These are phyloP conservation scores for Equus przewalskii DNA, from an alignment of 2,113 vertebrate genomes.

Conservation along the genomic window DNA sequence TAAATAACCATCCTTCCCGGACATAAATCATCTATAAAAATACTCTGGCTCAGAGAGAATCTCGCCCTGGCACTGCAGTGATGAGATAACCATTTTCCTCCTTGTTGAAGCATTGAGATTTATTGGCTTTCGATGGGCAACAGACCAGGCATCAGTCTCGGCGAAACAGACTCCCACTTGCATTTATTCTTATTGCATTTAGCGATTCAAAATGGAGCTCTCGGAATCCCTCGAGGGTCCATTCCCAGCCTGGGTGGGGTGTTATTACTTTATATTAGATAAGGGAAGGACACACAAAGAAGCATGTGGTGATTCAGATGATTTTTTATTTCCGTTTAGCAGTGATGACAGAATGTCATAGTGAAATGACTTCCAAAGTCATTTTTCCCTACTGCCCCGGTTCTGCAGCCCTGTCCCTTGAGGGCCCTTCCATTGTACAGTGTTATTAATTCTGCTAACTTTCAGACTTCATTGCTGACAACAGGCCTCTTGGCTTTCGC, in stretches of 20 bases:
- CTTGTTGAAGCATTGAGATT: constrained; percentile 96
- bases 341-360: constrained; percentile 92
- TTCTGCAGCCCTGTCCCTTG: constrained; percentile 88
- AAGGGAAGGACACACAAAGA: constrained; percentile 92
- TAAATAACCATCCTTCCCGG: constrained; percentile 90
- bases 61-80: constrained; percentile 91
- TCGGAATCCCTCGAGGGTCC: constrained; percentile 85
- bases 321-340: constrained; percentile 92
- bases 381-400: constrained; percentile 89
- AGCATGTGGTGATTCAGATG: constrained; percentile 90
- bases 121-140: constrained; percentile 96
- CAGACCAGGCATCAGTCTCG: constrained; percentile 94
- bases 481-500: constrained; percentile 92
- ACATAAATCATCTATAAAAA: constrained; percentile 92
- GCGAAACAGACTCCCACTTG: constrained; percentile 95
- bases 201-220: constrained; percentile 88
- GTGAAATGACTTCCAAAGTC: constrained; percentile 91
- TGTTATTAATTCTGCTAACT: constrained; percentile 93
- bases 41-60: constrained; percentile 90
- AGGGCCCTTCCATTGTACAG: constrained; percentile 90
- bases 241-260: constrained; percentile 88
- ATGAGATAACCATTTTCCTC: constrained; percentile 96
- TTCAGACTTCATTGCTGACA: constrained; percentile 94
- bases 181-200: constrained; percentile 97
- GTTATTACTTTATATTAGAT: constrained; percentile 97